Evolutionary conservation across 2,888 invertebrate species (phyloP).

Genomic region (Neoascia interrupta): DNA sequence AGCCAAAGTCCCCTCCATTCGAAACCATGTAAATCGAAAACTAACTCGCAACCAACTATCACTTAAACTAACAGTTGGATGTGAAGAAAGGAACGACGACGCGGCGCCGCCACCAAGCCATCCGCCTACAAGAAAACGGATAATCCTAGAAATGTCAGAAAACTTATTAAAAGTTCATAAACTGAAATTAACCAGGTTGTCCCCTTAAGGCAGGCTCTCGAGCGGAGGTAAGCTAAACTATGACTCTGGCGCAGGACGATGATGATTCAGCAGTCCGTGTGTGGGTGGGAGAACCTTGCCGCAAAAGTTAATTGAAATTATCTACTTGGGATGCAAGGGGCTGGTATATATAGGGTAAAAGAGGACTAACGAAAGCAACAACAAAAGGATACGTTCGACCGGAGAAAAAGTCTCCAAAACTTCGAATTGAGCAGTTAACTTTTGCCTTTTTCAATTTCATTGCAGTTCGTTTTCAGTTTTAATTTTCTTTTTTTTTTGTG

Average conservation of each 20-base stretch:
- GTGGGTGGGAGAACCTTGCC: conserved; percentile 55
- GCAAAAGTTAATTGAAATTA: conserved; percentile 68
- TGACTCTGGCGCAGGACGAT: background rate
- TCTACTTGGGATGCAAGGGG: conserved; percentile 41
- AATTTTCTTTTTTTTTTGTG: conserved; percentile 11
- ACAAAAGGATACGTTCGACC: conserved; percentile 2
- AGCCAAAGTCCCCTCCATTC: background rate
- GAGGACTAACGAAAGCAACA: background rate
- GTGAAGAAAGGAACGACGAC: conserved; percentile 7
- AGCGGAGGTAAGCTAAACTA: conserved; percentile 32
- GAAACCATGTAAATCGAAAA: conserved; percentile 57
- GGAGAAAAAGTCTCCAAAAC: conserved; percentile 38
- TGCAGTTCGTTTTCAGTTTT: conserved; percentile 20
- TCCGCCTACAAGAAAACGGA: conserved; percentile 55
- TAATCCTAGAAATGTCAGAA: conserved; percentile 69
- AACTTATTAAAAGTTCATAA: conserved; percentile 70
- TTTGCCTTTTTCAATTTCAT: conserved; percentile 51
- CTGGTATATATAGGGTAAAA: background rate
- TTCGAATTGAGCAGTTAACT: conserved; percentile 64
- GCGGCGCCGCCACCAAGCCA: background rate
- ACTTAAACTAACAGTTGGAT: conserved; percentile 42
- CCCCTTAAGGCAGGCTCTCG: conserved; percentile 55
- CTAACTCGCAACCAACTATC: conserved; percentile 44
- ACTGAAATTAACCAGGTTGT: conserved; percentile 68
- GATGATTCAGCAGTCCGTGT: background rate